These are phyloP conservation scores for Globodera rostochiensis DNA, from an alignment of 1,140 invertebrate species.

Conservation along the genomic window DNA sequence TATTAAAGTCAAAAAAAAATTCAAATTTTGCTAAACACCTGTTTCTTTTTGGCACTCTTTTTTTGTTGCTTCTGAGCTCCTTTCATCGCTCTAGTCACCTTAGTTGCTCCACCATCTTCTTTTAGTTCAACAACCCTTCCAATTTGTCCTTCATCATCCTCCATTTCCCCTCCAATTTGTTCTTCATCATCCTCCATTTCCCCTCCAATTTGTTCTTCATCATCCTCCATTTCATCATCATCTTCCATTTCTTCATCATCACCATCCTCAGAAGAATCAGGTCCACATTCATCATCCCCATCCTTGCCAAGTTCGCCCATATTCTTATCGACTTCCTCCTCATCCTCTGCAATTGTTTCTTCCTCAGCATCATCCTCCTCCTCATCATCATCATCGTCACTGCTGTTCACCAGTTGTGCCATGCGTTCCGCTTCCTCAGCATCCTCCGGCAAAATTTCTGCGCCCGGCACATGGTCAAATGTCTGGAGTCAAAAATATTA, in stretches of 20 bases:
- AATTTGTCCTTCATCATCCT: constrained; percentile 42
- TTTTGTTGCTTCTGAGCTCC: neutral
- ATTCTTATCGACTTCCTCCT: constrained; percentile 70
- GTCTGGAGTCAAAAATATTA: constrained; percentile 68
- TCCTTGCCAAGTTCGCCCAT: constrained; percentile 56
- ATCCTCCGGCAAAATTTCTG: constrained; percentile 76
- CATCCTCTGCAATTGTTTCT: constrained; percentile 66
- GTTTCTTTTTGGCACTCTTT: constrained; percentile 14
- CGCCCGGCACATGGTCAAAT: constrained; percentile 84
- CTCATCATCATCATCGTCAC: constrained; percentile 65
- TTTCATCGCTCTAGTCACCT: constrained; percentile 51
- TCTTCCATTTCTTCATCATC: constrained; percentile 51
- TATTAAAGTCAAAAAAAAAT: neutral
- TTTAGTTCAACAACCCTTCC: too few species aligned
- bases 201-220: constrained; percentile 32
- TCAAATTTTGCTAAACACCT: constrained; percentile 42
- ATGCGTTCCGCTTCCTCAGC: constrained; percentile 63
- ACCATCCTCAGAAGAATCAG: constrained; percentile 55
- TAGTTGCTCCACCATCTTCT: neutral
- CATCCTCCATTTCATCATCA: constrained; percentile 34
- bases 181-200: constrained; percentile 37
- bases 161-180: too few species aligned
- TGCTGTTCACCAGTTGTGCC: constrained; percentile 65
- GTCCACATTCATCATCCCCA: constrained; percentile 66
- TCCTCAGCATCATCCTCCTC: constrained; percentile 55